A percentile compares a stretch with the other conserved stretches of the same genome.
phyloP scores from a whole-genome alignment of 2,797 vertebrate genomes.

The Brotula barbata region DNA sequence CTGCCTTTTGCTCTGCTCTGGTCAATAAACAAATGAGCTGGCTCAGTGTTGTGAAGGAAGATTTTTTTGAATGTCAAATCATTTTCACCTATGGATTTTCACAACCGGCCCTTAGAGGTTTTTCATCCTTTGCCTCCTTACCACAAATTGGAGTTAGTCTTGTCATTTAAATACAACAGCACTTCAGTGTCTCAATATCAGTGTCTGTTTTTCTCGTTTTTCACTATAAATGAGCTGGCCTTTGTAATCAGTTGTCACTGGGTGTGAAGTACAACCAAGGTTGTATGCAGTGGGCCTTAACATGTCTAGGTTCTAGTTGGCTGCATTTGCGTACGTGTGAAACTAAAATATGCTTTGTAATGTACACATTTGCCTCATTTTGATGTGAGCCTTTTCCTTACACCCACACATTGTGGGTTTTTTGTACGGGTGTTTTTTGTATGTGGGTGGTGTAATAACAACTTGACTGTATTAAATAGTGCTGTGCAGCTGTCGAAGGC shows the following conservation, averaged over 20 bases:
- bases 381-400: slow-evolving; percentile 34
- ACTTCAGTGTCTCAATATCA: background rate
- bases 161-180: slow-evolving; percentile 41
- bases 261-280: slow-evolving; percentile 16
- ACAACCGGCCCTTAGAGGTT: slow-evolving; percentile 17
- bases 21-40: slow-evolving; percentile 70
- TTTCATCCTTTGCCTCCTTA: slow-evolving; percentile 12
- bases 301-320: slow-evolving; percentile 7
- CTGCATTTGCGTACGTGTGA: slow-evolving; percentile 12
- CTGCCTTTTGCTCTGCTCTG: slow-evolving; percentile 40
- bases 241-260: slow-evolving; percentile 17
- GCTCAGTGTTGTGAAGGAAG: slow-evolving; percentile 11
- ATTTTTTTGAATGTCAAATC: slow-evolving; percentile 56
- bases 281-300: slow-evolving; percentile 16
- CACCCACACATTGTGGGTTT: slow-evolving; percentile 49
- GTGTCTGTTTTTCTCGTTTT: no score
- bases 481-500: slow-evolving; percentile 29
- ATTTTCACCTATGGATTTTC: slow-evolving; percentile 37
- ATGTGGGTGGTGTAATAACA: slow-evolving; percentile 46
- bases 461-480: slow-evolving; percentile 28
- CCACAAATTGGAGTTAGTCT: slow-evolving; percentile 45
- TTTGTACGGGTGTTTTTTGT: slow-evolving; percentile 33
- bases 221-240: slow-evolving; percentile 8
- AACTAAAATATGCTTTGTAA: slow-evolving; percentile 46
- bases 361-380: slow-evolving; percentile 14